phyloP scores from a whole-genome alignment of 2,888 invertebrate genomes.

The Athrips mouffetella region DNA sequence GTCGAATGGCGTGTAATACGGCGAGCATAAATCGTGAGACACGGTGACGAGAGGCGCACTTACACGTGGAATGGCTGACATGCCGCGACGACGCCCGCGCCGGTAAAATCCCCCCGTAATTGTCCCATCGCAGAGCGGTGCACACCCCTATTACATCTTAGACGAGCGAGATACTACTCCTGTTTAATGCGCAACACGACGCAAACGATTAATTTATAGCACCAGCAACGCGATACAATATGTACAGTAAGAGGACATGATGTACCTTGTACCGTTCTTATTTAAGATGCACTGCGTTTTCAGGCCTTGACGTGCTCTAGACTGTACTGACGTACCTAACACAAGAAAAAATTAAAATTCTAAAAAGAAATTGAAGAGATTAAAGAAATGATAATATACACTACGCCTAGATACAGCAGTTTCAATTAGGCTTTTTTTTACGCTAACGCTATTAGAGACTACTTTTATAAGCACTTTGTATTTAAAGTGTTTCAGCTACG shows the following conservation, averaged over 20 bases:
- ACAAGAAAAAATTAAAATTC: neutral
- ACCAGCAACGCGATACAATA: neutral
- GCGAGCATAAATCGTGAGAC: slow-evolving; percentile 70
- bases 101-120: slow-evolving; percentile 28
- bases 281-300: too few relatives aligned
- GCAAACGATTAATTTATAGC: slow-evolving; percentile 2
- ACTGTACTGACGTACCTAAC: too few relatives aligned
- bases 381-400: neutral
- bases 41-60: slow-evolving; percentile 68
- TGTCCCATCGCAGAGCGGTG: slow-evolving; percentile 20
- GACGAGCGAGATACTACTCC: slow-evolving; percentile 28
- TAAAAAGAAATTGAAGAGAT: neutral
- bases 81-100: slow-evolving; percentile 16
- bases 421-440: slow-evolving; percentile 48
- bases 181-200: slow-evolving; percentile 33
- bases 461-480: slow-evolving; percentile 69
- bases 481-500: slow-evolving; percentile 64
- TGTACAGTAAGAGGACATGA: too few relatives aligned
- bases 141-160: slow-evolving; percentile 7
- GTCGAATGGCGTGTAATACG: slow-evolving; percentile 76
- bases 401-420: slow-evolving; percentile 10
- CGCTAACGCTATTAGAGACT: slow-evolving; percentile 42
- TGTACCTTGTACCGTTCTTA: too few relatives aligned
- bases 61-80: slow-evolving; percentile 66
- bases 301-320: too few relatives aligned